Base-by-base conservation (phyloP, 2,797 vertebrate genomes). In the Trematomus bernacchii region DNA sequence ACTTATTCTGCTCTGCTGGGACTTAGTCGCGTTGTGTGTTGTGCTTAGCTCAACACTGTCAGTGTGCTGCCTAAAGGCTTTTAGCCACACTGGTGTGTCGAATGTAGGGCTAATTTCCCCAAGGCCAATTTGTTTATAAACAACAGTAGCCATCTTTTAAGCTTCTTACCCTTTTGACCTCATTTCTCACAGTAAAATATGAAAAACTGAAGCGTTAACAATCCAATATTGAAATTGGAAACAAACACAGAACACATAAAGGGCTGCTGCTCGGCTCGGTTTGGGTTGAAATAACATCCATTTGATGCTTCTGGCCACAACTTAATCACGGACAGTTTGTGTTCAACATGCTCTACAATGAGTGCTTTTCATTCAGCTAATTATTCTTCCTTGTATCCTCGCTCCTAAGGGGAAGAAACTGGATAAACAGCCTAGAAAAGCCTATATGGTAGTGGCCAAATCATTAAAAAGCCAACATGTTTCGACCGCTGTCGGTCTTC, bases 1-100 rank as follows among this genome's bases (percentile, higher is more conserved):
- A 47, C 63, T 30, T 1, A 10, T 27, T 47, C 50, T 19, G 62
- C 59, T 61, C 57, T 37, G 47, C 51, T 15, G 60, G 43, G 27
- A 15, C 27, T 12, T 40, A 62, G n/a, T 37, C 19, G 4, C 23
- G n/a, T n/a, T n/a, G 48, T 42, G 0, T 11, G 65, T 6, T 47
- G 33, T 4, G 27, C 8, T 42, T n/a, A 53, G 50, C 16, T 76
- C 44, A 66, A 40, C 27, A 33, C 57, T 71, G 69, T 59, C 69
- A 59, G 23, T 3, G 68, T 60, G 46, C 70, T 43, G 71, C 73
- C 71, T 70, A 68, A 58, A 77, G 64, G 53, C 65, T 46, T 71
- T 83, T 55, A 75, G 15, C 64, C 43, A 54, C 70, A 23, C 11
- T 5, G 48, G 4, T 5, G 48, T 48, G 42, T 33, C 23, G 16